Evolutionary conservation across 2,113 vertebrate species (phyloP).

Genomic region (Neolamprologus caudopunctatus): DNA sequence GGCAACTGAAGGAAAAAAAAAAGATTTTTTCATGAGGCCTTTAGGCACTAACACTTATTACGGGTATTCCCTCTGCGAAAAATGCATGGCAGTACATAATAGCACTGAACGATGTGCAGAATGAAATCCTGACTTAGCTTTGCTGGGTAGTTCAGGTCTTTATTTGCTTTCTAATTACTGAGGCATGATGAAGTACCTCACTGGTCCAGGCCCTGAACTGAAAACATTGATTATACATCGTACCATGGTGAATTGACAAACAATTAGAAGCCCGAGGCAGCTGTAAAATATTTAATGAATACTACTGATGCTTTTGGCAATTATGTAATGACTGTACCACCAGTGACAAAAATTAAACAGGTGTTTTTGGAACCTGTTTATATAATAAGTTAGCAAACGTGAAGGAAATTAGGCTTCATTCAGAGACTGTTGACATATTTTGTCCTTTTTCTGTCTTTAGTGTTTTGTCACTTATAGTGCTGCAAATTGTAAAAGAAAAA

Average conservation of each 20-base stretch:
- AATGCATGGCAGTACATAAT: neutral
- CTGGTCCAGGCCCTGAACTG: neutral
- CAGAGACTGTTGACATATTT: neutral
- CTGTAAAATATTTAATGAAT: neutral
- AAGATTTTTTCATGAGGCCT: neutral
- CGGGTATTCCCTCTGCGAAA: neutral
- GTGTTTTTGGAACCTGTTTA: neutral
- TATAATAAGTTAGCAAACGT: neutral
- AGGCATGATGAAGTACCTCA: neutral
- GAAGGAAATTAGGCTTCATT: neutral
- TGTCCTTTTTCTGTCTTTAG: neutral
- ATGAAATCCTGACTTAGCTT: neutral
- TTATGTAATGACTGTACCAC: neutral
- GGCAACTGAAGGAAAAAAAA: neutral
- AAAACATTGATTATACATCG: slow-evolving; percentile 37
- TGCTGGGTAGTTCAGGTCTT: neutral
- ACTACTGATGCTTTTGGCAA: neutral
- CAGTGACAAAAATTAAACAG: neutral
- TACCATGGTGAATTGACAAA: slow-evolving; percentile 16
- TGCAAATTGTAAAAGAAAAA: neutral
- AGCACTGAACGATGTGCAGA: neutral
- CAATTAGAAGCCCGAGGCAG: neutral
- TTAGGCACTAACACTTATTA: neutral
- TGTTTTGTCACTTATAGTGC: neutral
- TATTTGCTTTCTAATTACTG: slow-evolving; percentile 26